Percentiles rank a stretch among this genome's conserved stretches.
phyloP scores from a whole-genome alignment of 1,140 invertebrate genomes.

The Zeugodacus cucurbitae region DNA sequence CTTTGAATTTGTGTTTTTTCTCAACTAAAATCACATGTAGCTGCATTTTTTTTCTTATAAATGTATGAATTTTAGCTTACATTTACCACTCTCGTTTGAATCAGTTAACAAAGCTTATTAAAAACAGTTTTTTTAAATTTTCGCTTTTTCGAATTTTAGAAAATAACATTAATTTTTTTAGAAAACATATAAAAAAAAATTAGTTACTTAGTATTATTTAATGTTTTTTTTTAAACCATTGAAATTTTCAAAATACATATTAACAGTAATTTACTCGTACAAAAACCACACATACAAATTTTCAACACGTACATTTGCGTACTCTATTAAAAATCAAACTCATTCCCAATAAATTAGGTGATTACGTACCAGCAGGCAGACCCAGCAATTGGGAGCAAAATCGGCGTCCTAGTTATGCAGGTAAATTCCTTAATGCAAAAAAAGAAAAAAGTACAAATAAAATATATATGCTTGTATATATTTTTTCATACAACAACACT shows the following conservation, averaged over 20 bases:
- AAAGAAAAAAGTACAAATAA: not conserved
- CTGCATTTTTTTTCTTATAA: not conserved
- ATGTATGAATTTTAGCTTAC: not conserved
- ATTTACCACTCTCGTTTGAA: not conserved
- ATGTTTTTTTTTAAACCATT: not conserved
- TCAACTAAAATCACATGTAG: not conserved
- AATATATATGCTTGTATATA: not conserved
- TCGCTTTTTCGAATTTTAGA: not conserved
- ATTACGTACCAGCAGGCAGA: conserved; percentile 78
- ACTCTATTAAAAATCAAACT: conserved; percentile 20
- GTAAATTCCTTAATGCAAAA: conserved; percentile 55
- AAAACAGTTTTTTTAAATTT: not conserved
- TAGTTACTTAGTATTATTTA: not conserved
- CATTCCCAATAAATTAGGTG: conserved; percentile 51
- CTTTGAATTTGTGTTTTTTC: not conserved
- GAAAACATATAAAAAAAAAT: not conserved
- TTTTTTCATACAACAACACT: not conserved
- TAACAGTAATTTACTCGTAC: not conserved
- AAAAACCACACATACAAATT: not conserved
- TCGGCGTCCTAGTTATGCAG: conserved; percentile 80
- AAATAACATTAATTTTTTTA: not conserved
- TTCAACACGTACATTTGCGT: not conserved
- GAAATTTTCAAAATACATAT: not conserved
- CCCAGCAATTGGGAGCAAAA: conserved; percentile 86
- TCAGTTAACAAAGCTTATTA: not conserved